These are phyloP conservation scores for Porites lutea DNA, from an alignment of 64 coral and sea anemone species.

Conservation along the genomic window DNA sequence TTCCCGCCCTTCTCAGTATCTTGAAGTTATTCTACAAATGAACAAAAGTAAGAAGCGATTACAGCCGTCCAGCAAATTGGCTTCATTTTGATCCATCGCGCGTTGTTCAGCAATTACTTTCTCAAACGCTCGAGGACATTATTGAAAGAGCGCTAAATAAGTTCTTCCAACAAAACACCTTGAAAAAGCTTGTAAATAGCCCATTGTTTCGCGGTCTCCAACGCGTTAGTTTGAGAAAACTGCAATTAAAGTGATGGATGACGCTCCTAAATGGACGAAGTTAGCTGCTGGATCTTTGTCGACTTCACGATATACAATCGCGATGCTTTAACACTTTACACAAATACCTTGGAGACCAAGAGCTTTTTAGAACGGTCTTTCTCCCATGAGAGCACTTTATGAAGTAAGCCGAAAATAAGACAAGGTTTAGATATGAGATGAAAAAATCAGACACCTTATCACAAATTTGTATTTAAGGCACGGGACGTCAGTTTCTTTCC, in stretches of 20 bases:
- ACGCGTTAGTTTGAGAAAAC: not conserved
- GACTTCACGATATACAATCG: not conserved
- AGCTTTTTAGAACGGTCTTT: not conserved
- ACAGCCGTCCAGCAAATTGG: not conserved
- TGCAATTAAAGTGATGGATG: constrained; percentile 14
- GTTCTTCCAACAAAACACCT: not conserved
- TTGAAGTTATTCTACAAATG: not conserved
- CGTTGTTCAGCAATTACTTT: not conserved
- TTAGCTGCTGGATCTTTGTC: not conserved
- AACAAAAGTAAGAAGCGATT: not conserved
- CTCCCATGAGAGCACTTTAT: constrained; percentile 17
- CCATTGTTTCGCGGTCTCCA: not conserved
- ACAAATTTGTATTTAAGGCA: not conserved
- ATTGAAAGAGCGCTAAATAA: not conserved
- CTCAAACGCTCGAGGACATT: not conserved
- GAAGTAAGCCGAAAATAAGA: not conserved
- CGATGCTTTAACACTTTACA: constrained; percentile 12
- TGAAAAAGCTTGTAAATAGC: not conserved
- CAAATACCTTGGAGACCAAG: constrained; percentile 29
- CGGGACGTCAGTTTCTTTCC: not conserved
- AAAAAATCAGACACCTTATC: not conserved
- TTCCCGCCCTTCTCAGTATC: not conserved
- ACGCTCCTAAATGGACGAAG: not conserved
- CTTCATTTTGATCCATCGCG: not conserved
- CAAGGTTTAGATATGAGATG: not conserved